Conservation (phyloP, 2,888 invertebrate species). For the Lobophora halterata region DNA sequence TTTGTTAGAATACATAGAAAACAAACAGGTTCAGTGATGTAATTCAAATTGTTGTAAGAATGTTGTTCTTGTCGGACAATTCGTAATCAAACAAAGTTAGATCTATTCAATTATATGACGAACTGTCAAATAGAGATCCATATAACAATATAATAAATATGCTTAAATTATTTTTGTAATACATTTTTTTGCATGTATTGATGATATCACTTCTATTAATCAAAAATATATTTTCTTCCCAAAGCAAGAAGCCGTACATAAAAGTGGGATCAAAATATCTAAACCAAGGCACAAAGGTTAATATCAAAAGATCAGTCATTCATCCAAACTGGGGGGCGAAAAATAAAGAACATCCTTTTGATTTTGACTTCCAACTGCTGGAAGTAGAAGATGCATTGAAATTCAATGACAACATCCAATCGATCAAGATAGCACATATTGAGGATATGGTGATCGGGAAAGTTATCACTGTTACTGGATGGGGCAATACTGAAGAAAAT, state of each 20-base stretch:
- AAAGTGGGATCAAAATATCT: slow-evolving; percentile 64
- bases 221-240: slow-evolving; percentile 8
- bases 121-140: no score
- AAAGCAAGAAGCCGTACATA: slow-evolving; percentile 62
- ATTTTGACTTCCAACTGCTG: slow-evolving; percentile 66
- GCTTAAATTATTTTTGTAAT: no score
- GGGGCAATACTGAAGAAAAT: slow-evolving; percentile 71
- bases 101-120: no score
- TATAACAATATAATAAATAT: no score
- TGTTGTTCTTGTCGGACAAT: no score
- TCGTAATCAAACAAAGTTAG: no score
- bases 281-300: slow-evolving; percentile 49
- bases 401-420: slow-evolving; percentile 55
- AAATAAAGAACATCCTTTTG: slow-evolving; percentile 64
- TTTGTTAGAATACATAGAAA: no score
- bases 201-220: neutral
- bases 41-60: no score
- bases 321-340: slow-evolving; percentile 58
- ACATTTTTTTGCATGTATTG: no score
- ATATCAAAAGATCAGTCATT: slow-evolving; percentile 43
- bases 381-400: slow-evolving; percentile 52
- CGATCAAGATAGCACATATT: slow-evolving; percentile 62
- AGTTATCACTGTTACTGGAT: slow-evolving; percentile 66
- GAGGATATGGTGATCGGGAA: slow-evolving; percentile 70
- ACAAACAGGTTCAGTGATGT: no score